Base-by-base conservation (phyloP, 2,888 invertebrate genomes). In the Eucera pruinosa region DNA sequence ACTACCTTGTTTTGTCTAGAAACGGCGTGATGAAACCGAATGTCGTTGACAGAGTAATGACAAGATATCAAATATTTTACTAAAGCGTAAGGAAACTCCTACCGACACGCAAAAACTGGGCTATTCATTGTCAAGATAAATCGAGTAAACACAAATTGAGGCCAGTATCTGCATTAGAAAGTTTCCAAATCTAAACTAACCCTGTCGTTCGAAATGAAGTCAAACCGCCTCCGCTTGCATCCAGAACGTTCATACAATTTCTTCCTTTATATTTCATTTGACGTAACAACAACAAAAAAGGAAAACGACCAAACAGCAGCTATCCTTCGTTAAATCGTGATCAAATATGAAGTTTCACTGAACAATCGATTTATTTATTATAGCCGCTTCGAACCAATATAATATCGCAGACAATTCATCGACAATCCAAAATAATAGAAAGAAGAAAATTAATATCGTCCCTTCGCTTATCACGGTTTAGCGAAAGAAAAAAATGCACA, bases 61-160 rank as follows among this genome's bases (percentile, higher is more conserved):
- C 72, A 52, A 60, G 45, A 77, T 85, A 85, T 85, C 86, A 76
- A 79, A 81, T 86, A 79, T 83, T 83, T 86, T 79, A 80, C 72
- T 74, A 67, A 66, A 52, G 68, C 57, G 55, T 36, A 52, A 27
- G 54, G 23, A 23, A 57, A 57, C 41, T 50, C 41, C 47, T 65
- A 64, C n/a, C 39, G 20, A 41, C 43, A 23, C 3, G 18, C 55
- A 47, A 58, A 68, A 27, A 20, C 48, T n/a, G 50, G 45, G 13
- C 54, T 45, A 30, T 61, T 64, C 67, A 20, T 50, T 50, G 60
- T n/a, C 9, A 30, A 45, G 23, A 25, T 13, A n/a, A 60, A 39
- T 4, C n/a, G 13, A 39, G 6, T 3, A 23, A 45, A 33, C 52
- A 7, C 1, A 30, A 23, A 20, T 13, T 13, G 20, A 50, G 5